phyloP scores from a whole-genome alignment of 2,888 invertebrate species.

The Schizaphis graminum region DNA sequence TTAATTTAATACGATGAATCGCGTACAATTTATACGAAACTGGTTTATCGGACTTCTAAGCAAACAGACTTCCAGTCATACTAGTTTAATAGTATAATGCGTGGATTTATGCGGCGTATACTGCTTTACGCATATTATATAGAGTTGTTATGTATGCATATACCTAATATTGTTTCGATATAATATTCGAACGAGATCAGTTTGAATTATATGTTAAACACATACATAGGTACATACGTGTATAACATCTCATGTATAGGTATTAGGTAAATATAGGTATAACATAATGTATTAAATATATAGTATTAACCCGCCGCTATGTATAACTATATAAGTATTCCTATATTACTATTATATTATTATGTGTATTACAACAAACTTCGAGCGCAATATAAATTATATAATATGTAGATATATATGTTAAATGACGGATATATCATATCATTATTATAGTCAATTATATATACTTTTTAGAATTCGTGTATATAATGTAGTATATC shows the following conservation, averaged over 20 bases:
- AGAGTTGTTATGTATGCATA: neutral
- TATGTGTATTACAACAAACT: neutral
- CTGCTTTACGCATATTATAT: neutral
- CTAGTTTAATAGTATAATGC: neutral
- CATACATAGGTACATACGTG: too few relatives aligned
- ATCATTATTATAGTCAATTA: neutral
- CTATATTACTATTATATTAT: neutral
- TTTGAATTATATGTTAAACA: neutral
- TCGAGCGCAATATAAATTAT: neutral
- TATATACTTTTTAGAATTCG: neutral
- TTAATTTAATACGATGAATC: neutral
- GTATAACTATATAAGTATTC: neutral
- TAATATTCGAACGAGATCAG: neutral
- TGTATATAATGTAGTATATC: neutral
- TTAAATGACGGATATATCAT: neutral
- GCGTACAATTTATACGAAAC: neutral
- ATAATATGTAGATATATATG: neutral
- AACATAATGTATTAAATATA: neutral
- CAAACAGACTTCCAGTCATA: conserved; percentile 36
- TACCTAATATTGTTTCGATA: neutral
- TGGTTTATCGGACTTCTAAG: conserved; percentile 18
- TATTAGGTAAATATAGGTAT: neutral
- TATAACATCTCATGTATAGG: neutral
- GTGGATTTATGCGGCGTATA: neutral
- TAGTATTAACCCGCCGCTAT: neutral